A percentile compares a stretch with the other conserved stretches of the same genome.
Conservation (phyloP, 2,797 vertebrate genomes). For the Corythornis leucogaster region DNA sequence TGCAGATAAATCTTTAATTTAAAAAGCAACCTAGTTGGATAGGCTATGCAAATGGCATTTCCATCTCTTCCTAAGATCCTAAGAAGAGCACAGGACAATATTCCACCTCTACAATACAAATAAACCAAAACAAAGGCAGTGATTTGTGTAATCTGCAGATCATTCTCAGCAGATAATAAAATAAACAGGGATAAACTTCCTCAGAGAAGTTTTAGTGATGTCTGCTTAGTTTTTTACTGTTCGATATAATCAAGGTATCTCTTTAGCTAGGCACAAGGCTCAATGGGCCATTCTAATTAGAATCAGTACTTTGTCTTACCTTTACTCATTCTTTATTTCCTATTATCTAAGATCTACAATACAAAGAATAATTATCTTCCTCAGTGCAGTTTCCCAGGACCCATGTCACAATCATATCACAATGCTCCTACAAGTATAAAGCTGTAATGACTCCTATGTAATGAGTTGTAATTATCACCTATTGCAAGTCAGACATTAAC, state of each 20-base stretch:
- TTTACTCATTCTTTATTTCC: not conserved
- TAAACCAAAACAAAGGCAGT: not conserved
- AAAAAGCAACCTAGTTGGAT: not conserved
- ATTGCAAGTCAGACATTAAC: not conserved
- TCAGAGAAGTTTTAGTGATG: not conserved
- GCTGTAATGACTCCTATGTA: not conserved
- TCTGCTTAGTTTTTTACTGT: not conserved
- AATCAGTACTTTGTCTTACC: not conserved
- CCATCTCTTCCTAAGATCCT: not conserved
- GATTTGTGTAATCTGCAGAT: not conserved
- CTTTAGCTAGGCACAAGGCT: not conserved
- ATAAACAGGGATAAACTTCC: not conserved
- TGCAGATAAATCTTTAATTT: not conserved
- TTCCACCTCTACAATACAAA: not conserved
- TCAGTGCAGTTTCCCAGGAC: not conserved
- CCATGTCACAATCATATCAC: not conserved
- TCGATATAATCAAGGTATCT: not conserved
- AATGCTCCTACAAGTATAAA: not conserved
- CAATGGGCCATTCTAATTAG: fast-evolving
- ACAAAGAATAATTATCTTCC: not conserved
- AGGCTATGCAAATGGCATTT: not conserved
- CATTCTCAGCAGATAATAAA: not conserved
- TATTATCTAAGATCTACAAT: not conserved
- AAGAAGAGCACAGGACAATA: not conserved
- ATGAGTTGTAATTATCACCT: not conserved